These are phyloP conservation scores for Accipiter cooperii DNA, from an alignment of 2,113 vertebrate genomes.

Conservation along the genomic window DNA sequence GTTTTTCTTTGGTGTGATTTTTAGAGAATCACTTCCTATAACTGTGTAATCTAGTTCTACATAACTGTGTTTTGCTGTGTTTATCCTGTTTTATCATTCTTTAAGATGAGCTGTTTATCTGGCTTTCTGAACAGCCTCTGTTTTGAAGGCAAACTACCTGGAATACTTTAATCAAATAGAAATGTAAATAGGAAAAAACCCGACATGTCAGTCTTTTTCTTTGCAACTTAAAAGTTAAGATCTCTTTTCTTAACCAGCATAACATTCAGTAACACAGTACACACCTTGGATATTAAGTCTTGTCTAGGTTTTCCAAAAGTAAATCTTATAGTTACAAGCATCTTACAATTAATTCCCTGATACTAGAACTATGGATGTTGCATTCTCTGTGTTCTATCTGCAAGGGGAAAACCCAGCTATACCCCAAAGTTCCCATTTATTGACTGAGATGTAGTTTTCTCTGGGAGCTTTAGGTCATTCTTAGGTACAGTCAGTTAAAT, in stretches of 20 bases:
- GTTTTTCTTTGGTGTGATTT: not conserved
- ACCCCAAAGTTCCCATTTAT: not conserved
- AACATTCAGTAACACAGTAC: not conserved
- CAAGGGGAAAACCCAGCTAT: not conserved
- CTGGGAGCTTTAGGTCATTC: not conserved
- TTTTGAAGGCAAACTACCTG: not conserved
- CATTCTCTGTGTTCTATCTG: not conserved
- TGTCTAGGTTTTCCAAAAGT: not conserved
- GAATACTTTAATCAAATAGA: not conserved
- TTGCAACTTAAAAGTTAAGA: not conserved
- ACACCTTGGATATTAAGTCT: not conserved
- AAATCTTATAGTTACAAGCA: not conserved
- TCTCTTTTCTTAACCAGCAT: not conserved
- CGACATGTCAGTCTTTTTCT: not conserved
- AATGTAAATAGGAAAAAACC: not conserved
- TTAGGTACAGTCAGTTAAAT: not conserved
- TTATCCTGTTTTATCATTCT: not conserved
- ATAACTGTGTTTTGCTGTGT: not conserved
- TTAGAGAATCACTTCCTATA: not conserved
- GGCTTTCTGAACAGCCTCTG: not conserved
- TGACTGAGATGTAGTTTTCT: not conserved
- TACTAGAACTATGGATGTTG: not conserved
- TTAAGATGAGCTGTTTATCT: not conserved
- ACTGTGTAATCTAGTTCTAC: not conserved
- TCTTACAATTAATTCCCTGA: not conserved